Evolutionary conservation across 2,113 vertebrate species (phyloP), one percentile per base, ranked within the genome.

Genomic region (Natator depressus): DNA sequence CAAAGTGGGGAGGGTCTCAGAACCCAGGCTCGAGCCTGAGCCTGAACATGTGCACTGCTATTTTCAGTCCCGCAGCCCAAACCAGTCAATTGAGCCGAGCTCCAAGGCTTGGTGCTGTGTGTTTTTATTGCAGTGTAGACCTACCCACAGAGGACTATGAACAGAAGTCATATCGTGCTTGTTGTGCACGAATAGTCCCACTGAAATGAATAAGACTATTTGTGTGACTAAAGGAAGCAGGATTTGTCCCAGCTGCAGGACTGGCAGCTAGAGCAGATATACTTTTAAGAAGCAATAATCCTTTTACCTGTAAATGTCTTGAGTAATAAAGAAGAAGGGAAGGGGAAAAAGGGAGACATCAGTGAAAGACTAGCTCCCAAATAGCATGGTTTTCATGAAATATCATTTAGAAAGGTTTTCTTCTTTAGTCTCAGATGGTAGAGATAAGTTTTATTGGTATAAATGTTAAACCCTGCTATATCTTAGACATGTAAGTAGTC

Each of bases 291-390:
- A 94, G 27, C 20, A 59, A 84, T 46, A 47, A 81, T 90, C 38
- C 29, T 86, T 8, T 89, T 95, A 89, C 86, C 81, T 85, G 62
- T 31, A 91, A 88, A 87, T 83, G n/a, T 54, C 38, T 89, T 88
- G 55, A 54, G 49, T 80, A 95, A 89, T 89, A 54, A 90, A 85
- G 35, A 38, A n/a, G 35, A n/a, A 75, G 49, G 78, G 42, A 95
- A 87, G 5, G 80, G 65, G 87, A 91, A 72, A 4, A 49, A n/a
- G 75, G 59, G 19, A 85, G 78, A 88, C 51, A 13, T 87, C 38
- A 89, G 0, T 0, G 72, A 9, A 31, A 85, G 76, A 87, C 75
- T 24, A 88, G 38, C 62, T 95, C 76, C 72, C 29, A 0, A 80
- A 69, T 42, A 76, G 3, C 84, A 24, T 81, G 54, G 81, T 90